Conservation (phyloP, 2,113 vertebrate species). For the Dryoscopus gambensis region DNA sequence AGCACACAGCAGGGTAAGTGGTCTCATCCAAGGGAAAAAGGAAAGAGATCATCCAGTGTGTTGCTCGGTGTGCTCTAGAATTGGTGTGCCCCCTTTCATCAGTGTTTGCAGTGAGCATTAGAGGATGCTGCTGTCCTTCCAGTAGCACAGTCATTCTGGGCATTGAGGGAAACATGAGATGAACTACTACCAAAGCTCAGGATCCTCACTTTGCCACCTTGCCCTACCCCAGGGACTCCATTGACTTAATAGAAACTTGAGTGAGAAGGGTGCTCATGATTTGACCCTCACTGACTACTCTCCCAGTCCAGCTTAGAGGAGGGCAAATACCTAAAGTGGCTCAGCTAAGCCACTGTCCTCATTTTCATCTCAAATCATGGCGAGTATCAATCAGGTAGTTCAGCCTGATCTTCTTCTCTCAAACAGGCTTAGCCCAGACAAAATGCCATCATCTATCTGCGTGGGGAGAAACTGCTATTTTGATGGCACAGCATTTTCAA, state of each 20-base stretch:
- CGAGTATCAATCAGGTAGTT: neutral
- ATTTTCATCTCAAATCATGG: neutral
- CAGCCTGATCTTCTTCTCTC: neutral
- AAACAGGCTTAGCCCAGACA: neutral
- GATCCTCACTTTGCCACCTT: neutral
- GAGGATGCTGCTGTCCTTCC: neutral
- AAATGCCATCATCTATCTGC: neutral
- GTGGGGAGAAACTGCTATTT: neutral
- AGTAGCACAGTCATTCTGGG: neutral
- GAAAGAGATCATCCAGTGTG: neutral
- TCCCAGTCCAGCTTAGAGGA: neutral
- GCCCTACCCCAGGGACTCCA: neutral
- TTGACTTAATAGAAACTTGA: neutral
- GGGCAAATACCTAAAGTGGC: neutral
- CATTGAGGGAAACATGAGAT: neutral
- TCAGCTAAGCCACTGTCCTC: neutral
- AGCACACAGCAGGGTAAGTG: neutral
- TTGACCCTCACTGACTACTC: neutral
- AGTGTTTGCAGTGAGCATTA: neutral
- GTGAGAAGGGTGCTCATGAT: neutral
- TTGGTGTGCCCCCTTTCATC: neutral
- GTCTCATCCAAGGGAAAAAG: neutral
- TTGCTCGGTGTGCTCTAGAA: neutral
- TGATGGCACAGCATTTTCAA: neutral
- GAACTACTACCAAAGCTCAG: constrained; percentile 10